Evolutionary conservation across 2,113 vertebrate genomes (phyloP), one percentile per base, ranked within the genome.

Genomic region (Hippolais icterina): DNA sequence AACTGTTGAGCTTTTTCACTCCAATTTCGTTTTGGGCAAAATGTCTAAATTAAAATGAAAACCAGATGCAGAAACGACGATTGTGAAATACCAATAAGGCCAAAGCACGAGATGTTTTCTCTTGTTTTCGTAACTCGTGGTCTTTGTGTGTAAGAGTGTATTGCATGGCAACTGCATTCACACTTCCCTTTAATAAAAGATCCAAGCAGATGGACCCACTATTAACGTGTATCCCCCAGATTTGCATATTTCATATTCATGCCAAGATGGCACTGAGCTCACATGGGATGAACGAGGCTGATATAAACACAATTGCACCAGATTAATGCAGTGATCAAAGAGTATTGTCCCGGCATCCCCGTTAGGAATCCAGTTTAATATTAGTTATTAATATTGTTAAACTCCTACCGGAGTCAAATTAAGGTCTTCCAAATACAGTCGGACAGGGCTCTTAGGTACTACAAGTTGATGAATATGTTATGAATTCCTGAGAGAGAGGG

Each of bases 151-250:
- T 78, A 92, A 97, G 96, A 97, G 97, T 94, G 92, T 82, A 90
- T 92, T 96, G 97, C 98, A 97, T 98, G 97, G 98, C 97, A 98
- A 98, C 98, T 93, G 96, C 95, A 29, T 97, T 98, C 98, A 96
- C 98, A 97, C 98, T 91, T 98, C 42, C 52, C 95, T 88, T 94
- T 96, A 97, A 98, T 95, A 92, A 97, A 95, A 88, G 96, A 96
- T 96, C 87, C 89, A 21, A 94, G 97, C 98, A 98, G 98, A 98
- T 98, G 98, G 98, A 95, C 96, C 93, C 87, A 85, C 95, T 96
- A 97, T 97, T 97, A 97, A 86, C 85, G 89, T 64, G 90, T 96
- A 94, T 97, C 97, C 97, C 96, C 83, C 74, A 96, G 92, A 97
- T 97, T 61, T 97, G 96, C 96, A 93, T 92, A 87, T 81, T 94